Evolutionary conservation across 1,140 invertebrate genomes (phyloP).

Genomic region (Homarus americanus): DNA sequence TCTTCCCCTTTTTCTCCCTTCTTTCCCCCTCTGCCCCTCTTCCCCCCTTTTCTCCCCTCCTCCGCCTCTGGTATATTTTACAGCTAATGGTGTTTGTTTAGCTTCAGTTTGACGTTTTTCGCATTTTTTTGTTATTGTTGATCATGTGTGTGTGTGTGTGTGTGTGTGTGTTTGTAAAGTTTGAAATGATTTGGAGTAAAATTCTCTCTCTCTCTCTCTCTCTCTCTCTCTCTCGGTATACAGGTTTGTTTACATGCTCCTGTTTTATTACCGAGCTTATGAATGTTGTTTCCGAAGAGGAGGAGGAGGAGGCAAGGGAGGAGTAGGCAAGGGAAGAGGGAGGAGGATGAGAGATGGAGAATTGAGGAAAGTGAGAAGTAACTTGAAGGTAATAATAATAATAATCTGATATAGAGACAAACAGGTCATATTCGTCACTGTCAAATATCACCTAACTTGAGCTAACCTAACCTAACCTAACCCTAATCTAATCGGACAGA

Average conservation of each 20-base stretch:
- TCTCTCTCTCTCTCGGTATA: neutral
- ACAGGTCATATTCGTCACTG: neutral
- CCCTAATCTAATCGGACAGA: no score
- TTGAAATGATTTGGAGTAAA: neutral
- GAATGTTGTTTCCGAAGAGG: no score
- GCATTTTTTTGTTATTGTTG: no score
- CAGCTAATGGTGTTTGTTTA: neutral
- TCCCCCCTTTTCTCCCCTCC: neutral
- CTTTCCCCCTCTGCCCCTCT: neutral
- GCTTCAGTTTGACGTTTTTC: neutral
- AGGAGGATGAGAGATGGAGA: no score
- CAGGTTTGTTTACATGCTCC: no score
- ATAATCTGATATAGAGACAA: no score
- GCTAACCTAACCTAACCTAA: neutral
- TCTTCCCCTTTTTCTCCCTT: neutral
- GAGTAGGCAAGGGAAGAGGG: no score
- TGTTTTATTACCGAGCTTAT: no score
- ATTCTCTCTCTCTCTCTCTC: neutral
- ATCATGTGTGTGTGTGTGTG: no score
- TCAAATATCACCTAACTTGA: neutral
- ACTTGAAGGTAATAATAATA: no score
- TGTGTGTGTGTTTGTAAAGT: neutral
- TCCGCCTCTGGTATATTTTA: neutral
- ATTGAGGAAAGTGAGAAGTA: no score
- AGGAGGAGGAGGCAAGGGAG: no score